Percentiles rank a stretch among this genome's conserved stretches.
Evolutionary conservation across 2,797 vertebrate genomes (phyloP).

Genomic region (Enteromius argenteus): DNA sequence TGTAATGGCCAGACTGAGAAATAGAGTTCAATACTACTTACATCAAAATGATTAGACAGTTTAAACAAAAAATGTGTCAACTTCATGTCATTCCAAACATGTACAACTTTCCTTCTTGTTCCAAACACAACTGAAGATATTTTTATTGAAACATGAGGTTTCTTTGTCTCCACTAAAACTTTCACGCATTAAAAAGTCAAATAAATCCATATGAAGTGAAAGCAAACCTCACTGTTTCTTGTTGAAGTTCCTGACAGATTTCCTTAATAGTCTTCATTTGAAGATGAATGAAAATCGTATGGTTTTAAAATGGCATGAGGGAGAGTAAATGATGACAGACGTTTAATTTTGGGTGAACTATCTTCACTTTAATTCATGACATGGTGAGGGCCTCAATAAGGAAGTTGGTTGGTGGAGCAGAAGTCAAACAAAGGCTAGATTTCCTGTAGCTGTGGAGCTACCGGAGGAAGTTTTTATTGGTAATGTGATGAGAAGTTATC

Average conservation of each 20-base stretch:
- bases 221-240: background rate
- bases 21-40: background rate
- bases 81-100: background rate
- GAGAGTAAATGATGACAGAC: background rate
- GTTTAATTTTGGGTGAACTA: background rate
- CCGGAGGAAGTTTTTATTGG: background rate
- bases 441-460: conserved; percentile 12
- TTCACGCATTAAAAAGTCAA: background rate
- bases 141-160: background rate
- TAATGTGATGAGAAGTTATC: conserved; percentile 16
- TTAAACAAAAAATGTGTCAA: background rate
- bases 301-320: background rate
- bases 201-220: background rate
- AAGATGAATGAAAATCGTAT: background rate
- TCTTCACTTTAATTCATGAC: background rate
- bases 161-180: background rate
- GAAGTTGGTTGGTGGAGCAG: background rate
- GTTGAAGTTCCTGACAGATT: background rate
- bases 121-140: background rate
- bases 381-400: background rate
- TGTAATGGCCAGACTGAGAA: background rate
- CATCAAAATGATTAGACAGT: background rate
- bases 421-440: conserved; percentile 31
- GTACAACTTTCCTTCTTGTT: background rate
- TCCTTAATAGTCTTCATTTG: background rate